Base-by-base conservation (phyloP, 2,888 invertebrate genomes). In the Eilema sororculum region DNA sequence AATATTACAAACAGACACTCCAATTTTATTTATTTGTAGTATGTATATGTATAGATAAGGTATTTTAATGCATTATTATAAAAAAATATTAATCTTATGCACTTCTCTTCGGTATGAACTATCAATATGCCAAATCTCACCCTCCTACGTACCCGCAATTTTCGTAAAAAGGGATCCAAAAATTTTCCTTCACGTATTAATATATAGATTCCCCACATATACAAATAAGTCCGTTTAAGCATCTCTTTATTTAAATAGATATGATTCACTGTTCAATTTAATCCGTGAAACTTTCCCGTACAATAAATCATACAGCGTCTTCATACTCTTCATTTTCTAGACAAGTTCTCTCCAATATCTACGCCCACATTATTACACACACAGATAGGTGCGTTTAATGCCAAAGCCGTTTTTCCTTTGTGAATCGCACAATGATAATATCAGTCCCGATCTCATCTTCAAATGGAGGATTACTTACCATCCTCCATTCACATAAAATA, bases 401-500 rank as follows among this genome's bases (percentile, higher is more conserved):
- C 46, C 60, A 77, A 80, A 78, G 75, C 75, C 79, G 81, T 81
- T 87, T 86, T 84, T 81, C 86, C 82, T 87, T 88, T 89, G 89
- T 87, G 77, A 73, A 72, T 71, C 78, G 76, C 83, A 87, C 88
- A 89, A 89, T 87, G 84, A 84, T 81, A 84, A 84, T 85, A 85
- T 85, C 82, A 79, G 82, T 80, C 82, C 83, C 78, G 84, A 90
- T 89, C 87, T 87, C 86, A 86, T 89, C 87, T 85, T 85, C 82
- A 87, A 88, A 90, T 87, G 86, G 86, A 78, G 85, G 85, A 89
- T 91, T 89, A 88, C 86, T 83, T 84, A 82, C 75, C 74, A 77
- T 82, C 78, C 82, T 77, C 76, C 75, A 84, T 87, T 83, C 86
- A 79, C 80, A 79, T 85, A 84, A 89, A 87, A 86, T 87, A 86